These are phyloP conservation scores for Philotrypesis tridentata DNA, from an alignment of 1,140 invertebrate species.

Conservation along the genomic window DNA sequence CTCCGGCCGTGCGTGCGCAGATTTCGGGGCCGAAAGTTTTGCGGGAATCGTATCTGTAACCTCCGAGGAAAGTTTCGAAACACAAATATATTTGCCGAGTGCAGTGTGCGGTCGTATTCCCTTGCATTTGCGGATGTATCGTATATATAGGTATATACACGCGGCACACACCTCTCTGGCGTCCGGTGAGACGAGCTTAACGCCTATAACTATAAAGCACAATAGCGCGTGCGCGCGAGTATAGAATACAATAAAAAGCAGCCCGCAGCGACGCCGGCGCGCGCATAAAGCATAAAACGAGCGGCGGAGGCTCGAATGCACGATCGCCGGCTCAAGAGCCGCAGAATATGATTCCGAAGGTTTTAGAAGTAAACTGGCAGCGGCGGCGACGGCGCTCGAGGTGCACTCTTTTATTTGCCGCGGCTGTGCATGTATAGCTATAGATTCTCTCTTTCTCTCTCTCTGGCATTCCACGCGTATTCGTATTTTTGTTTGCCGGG, in stretches of 20 bases:
- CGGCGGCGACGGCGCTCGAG: too few species aligned
- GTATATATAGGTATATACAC: too few species aligned
- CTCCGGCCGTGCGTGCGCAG: not conserved
- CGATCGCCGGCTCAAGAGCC: not conserved
- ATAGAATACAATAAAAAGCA: too few species aligned
- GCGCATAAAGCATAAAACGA: not conserved
- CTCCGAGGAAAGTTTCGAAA: not conserved
- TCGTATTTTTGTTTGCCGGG: constrained; percentile 50
- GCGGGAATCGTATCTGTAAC: not conserved
- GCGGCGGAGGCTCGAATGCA: not conserved
- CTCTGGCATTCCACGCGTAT: not conserved
- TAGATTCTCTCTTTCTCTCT: not conserved
- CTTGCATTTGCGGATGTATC: not conserved
- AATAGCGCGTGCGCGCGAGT: too few species aligned
- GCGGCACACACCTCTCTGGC: too few species aligned
- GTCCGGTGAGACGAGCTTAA: not conserved
- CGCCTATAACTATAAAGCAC: not conserved
- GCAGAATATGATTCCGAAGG: not conserved
- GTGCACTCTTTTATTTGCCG: too few species aligned
- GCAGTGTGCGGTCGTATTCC: too few species aligned
- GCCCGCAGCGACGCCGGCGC: too few species aligned
- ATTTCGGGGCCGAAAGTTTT: not conserved
- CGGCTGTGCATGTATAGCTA: too few species aligned
- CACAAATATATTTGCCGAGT: not conserved
- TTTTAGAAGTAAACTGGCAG: not conserved